Evolutionary conservation across 1,140 invertebrate genomes (phyloP), one percentile per base, ranked within the genome.

Genomic region (Diuraphis noxia): DNA sequence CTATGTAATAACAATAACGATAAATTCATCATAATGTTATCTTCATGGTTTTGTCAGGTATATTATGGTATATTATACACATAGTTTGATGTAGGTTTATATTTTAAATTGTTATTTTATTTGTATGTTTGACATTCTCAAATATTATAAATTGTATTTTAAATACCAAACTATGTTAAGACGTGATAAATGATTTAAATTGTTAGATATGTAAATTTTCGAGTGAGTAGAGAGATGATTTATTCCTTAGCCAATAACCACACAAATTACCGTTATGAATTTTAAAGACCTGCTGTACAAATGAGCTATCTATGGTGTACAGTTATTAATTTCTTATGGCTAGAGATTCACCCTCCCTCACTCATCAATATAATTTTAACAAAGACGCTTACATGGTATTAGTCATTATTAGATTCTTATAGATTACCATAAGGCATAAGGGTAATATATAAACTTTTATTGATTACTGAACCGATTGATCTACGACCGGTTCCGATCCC

Each of bases 261-360:
- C 10, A 1, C 23, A 25, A 10, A 30, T 56, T 30, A 30, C 52
- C 46, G n/a, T 52, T 52, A 52, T 52, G 52, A 52, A 46, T 4
- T 23, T 5, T 23, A 23, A 25, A 52, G 0, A 7, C 8, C 52
- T 52, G 10, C 30, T 3, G 56, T n/a, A 6, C 56, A 10, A n/a
- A n/a, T 30, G 30, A n/a, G 56, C 30, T 13, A 30, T n/a, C 17
- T 30, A 2, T 30, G 3, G 6, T n/a, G 4, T 4, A 4, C 30
- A n/a, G 0, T n/a, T n/a, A n/a, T n/a, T n/a, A n/a, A n/a, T 1
- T 17, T n/a, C 30, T 1, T 17, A n/a, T 9, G 13, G 4, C 13
- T n/a, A 30, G n/a, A 1, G 13, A 63, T 63, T 63, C 10, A 63
- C 56, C 30, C 56, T 0, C 30, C 7, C 21, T 2, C 30, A 13